Evolutionary conservation across 2,113 vertebrate genomes (phyloP), one percentile per base, ranked within the genome.

Genomic region (Vanacampus margaritifer): DNA sequence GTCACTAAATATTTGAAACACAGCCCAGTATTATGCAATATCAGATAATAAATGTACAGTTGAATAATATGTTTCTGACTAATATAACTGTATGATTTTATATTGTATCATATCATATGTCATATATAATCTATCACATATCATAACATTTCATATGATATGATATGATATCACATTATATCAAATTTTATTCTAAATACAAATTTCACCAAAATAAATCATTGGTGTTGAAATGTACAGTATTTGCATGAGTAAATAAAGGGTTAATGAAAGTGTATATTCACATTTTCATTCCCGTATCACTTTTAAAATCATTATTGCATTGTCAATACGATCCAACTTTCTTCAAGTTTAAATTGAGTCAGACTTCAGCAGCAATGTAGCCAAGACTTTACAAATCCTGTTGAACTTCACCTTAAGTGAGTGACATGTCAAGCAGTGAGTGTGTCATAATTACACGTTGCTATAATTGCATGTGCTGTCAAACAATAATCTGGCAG

Each of bases 391-490:
- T 60, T n/a, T 16, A 56, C 53, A 56, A 28, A 2, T 24, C 26
- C 54, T 7, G 41, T 80, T 68, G 81, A 24, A 82, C 83, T 84
- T 69, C 61, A 78, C 81, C 72, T 61, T 75, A 77, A 87, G 79
- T 81, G 88, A 86, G 72, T 88, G 79, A 79, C 87, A 87, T 67
- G 62, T 68, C 80, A 65, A 63, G 82, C 13, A 37, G 74, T 65
- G 75, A 84, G 84, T 87, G 80, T 83, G 69, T 73, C 71, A 21
- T 89, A 90, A 92, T 92, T 88, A 87, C 81, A 89, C 51, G 41
- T 71, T 83, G 79, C 84, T 71, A 71, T 75, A 92, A 92, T 92
- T 91, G 83, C 82, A 81, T 73, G 88, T 54, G 75, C 67, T 75
- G 73, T 73, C 69, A 78, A 76, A 80, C 78, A 87, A 78, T 83